A percentile compares a stretch with the other conserved stretches of the same genome.
Conservation (phyloP, 2,797 vertebrate genomes). For the Acanthornis magna region DNA sequence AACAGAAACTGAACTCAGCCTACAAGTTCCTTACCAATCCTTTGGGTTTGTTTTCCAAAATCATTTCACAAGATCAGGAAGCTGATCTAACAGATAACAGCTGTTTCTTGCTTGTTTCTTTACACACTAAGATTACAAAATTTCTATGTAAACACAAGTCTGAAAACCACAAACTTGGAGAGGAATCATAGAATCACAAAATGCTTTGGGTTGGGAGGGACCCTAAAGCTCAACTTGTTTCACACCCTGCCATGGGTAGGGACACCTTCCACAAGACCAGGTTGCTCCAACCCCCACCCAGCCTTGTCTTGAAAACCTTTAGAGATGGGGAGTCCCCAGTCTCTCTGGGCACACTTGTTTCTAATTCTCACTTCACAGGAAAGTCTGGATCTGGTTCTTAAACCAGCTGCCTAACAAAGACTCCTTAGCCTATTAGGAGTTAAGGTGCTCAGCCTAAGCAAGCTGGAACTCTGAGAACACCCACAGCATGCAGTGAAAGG, state of each 20-base stretch:
- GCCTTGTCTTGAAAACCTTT: neutral
- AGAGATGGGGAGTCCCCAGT: neutral
- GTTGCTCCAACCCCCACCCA: neutral
- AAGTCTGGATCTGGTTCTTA: neutral
- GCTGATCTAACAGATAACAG: neutral
- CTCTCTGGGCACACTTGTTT: neutral
- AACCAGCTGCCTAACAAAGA: neutral
- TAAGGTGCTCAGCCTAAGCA: neutral
- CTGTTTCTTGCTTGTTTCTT: neutral
- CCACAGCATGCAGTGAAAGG: neutral
- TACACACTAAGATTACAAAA: neutral
- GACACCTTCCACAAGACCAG: neutral
- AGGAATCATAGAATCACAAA: neutral
- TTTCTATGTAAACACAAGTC: neutral
- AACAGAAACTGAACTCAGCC: neutral
- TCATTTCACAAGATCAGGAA: neutral
- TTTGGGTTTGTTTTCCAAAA: constrained; percentile 9
- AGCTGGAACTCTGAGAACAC: neutral
- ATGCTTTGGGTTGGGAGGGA: neutral
- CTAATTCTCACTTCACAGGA: neutral
- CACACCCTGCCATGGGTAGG: neutral
- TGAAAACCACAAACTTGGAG: neutral
- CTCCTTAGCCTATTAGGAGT: neutral
- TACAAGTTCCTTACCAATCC: neutral
- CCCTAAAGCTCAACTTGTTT: neutral